Percentiles rank a stretch among this genome's conserved stretches.
phyloP scores from a whole-genome alignment of 2,113 vertebrate genomes.

The Benitochromis conjunctus region DNA sequence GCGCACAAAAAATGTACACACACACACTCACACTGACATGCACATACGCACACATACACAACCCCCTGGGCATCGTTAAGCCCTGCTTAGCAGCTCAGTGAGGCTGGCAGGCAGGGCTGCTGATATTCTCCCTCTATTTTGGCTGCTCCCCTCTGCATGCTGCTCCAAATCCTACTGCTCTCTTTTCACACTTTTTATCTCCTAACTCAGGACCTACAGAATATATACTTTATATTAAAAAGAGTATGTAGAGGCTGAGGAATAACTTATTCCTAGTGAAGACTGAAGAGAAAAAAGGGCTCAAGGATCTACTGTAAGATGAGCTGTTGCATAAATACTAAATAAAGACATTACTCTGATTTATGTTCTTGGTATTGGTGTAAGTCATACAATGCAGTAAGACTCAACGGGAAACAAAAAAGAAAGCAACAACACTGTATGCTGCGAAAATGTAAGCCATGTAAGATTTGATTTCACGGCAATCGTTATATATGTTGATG shows the following conservation, averaged over 20 bases:
- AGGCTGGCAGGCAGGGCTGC: constrained; percentile 64
- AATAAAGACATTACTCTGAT: constrained; percentile 3
- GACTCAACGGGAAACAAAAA: background rate
- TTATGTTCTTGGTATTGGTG: background rate
- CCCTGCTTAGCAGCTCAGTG: constrained; percentile 72
- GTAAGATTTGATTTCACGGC: background rate
- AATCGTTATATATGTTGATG: background rate
- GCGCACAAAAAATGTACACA: background rate
- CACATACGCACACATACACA: constrained; percentile 40
- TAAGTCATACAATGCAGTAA: background rate
- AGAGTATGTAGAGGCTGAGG: background rate
- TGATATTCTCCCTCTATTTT: constrained; percentile 69
- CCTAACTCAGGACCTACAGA: constrained; percentile 49
- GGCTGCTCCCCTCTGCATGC: constrained; percentile 60
- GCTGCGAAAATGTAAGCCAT: background rate
- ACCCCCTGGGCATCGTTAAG: constrained; percentile 69
- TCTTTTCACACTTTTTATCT: constrained; percentile 67
- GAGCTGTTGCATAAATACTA: constrained; percentile 4
- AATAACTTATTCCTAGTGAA: constrained; percentile 25
- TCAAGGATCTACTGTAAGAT: background rate
- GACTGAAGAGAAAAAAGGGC: background rate
- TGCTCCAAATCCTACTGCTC: constrained; percentile 69
- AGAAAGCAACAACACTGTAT: background rate
- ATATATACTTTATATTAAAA: constrained; percentile 38
- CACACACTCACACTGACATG: background rate